Evolutionary conservation across 2,888 invertebrate species (phyloP).

Genomic region (Acleris literana): DNA sequence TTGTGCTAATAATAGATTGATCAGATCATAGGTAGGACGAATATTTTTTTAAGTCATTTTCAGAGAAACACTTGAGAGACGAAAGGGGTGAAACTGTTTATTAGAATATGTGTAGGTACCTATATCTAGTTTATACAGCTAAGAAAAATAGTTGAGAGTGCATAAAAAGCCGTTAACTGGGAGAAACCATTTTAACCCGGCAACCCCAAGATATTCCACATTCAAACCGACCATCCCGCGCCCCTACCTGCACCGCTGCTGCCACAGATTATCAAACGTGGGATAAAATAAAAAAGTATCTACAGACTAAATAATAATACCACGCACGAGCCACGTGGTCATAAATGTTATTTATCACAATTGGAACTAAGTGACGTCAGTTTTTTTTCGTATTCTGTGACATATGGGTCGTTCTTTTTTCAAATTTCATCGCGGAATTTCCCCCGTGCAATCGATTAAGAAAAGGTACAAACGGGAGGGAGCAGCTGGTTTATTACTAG

Average conservation of each 20-base stretch:
- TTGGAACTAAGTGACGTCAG: slow-evolving; percentile 49
- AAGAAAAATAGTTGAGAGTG: too few species aligned
- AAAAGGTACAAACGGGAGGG: neutral
- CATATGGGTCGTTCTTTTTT: slow-evolving; percentile 37
- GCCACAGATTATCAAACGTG: slow-evolving; percentile 56
- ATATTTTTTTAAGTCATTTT: too few species aligned
- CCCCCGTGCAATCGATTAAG: slow-evolving; percentile 14
- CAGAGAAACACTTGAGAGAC: too few species aligned
- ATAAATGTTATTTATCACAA: slow-evolving; percentile 47
- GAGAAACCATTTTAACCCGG: slow-evolving; percentile 40
- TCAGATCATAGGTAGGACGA: too few species aligned
- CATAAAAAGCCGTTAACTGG: slow-evolving; percentile 30
- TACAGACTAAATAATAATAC: slow-evolving; percentile 33
- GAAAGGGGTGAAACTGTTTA: too few species aligned
- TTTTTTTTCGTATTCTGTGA: slow-evolving; percentile 38
- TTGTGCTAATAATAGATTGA: too few species aligned
- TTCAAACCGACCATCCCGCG: slow-evolving; percentile 72
- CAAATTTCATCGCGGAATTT: slow-evolving; percentile 28
- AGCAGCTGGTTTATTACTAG: slow-evolving; percentile 3
- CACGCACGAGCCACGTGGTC: slow-evolving; percentile 57
- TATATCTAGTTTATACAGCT: too few species aligned
- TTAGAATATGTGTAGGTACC: too few species aligned
- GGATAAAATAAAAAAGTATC: slow-evolving; percentile 37
- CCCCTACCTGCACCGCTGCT: slow-evolving; percentile 65
- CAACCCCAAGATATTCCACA: slow-evolving; percentile 64